A percentile compares a stretch with the other conserved stretches of the same genome.
Evolutionary conservation across 2,888 invertebrate genomes (phyloP).

Genomic region (Megalurothrips usitatus): DNA sequence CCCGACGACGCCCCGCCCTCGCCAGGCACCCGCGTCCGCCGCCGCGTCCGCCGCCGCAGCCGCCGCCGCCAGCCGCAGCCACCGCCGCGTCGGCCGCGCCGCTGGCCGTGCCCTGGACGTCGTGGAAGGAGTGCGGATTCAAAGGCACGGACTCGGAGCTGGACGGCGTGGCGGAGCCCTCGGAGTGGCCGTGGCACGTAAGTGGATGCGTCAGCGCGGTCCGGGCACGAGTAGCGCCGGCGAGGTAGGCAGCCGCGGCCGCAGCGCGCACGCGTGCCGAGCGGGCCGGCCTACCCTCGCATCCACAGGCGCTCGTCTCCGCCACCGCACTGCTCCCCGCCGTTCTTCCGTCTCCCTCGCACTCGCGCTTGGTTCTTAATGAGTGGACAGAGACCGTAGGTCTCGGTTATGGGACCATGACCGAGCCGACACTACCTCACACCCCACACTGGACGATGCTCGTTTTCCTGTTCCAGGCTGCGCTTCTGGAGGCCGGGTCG

Average conservation of each 20-base stretch:
- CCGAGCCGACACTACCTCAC: too few species aligned
- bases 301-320: too few species aligned
- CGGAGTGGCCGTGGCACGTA: constrained; percentile 49
- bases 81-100: background rate
- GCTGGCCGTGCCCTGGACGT: background rate
- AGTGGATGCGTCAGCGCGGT: constrained; percentile 35
- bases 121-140: constrained; percentile 38
- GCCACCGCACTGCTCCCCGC: too few species aligned
- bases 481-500: constrained; percentile 45
- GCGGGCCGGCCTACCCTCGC: too few species aligned
- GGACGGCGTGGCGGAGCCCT: constrained; percentile 44
- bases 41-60: background rate
- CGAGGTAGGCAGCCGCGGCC: too few species aligned
- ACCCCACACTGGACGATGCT: background rate
- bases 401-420: too few species aligned
- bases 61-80: background rate
- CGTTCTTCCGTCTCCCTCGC: too few species aligned
- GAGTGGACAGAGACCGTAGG: too few species aligned
- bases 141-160: constrained; percentile 40
- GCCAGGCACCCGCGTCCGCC: too few species aligned
- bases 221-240: too few species aligned
- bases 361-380: background rate
- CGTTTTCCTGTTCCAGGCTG: constrained; percentile 42
- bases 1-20: too few species aligned
- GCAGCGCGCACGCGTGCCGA: too few species aligned